phyloP scores from a whole-genome alignment of 92 coral and sea anemone genomes.

The Phenganax stokvisi region DNA sequence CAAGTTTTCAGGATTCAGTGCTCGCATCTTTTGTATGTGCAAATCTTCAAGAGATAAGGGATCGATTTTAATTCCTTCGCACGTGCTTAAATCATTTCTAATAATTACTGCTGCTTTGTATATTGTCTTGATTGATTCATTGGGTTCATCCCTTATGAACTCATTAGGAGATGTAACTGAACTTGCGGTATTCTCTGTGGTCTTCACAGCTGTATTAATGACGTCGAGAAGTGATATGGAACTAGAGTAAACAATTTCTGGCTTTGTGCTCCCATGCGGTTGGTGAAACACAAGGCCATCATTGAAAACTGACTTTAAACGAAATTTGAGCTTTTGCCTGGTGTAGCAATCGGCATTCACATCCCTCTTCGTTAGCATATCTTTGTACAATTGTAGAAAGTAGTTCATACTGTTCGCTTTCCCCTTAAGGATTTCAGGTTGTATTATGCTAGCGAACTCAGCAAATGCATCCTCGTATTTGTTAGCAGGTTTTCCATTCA shows the following conservation, averaged over 20 bases:
- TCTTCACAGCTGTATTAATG: conserved; percentile 17
- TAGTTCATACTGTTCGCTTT: too few relatives aligned
- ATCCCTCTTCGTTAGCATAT: neutral
- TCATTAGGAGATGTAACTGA: conserved; percentile 12
- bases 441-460: neutral
- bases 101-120: conserved; percentile 18
- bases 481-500: neutral
- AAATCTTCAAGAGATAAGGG: conserved; percentile 35
- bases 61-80: conserved; percentile 32
- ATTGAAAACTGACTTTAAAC: conserved; percentile 25
- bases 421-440: too few relatives aligned
- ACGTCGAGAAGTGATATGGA: conserved; percentile 41
- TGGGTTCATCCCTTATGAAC: conserved; percentile 8
- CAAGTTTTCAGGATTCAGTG: conserved; percentile 35
- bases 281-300: conserved; percentile 47
- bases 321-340: conserved; percentile 42
- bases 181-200: neutral
- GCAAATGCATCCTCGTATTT: conserved; percentile 1
- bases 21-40: conserved; percentile 21
- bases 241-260: conserved; percentile 43
- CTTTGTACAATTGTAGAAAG: too few relatives aligned
- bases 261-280: conserved; percentile 38
- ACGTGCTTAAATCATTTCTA: conserved; percentile 30
- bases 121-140: conserved; percentile 20
- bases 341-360: conserved; percentile 42